Evolutionary conservation across 2,888 invertebrate genomes (phyloP), one percentile per base, ranked within the genome.

Genomic region (Drosophila lacicola): DNA sequence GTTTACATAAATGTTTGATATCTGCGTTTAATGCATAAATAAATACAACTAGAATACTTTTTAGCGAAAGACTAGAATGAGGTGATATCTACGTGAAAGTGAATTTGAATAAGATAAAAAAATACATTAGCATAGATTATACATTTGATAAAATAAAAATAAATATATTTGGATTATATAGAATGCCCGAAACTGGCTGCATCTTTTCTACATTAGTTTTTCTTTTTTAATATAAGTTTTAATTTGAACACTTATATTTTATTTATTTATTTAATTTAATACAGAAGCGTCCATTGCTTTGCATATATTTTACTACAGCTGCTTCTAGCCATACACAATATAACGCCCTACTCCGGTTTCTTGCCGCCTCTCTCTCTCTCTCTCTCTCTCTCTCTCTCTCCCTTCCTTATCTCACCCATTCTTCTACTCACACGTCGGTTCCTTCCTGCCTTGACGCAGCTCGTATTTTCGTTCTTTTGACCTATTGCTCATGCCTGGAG

Each of bases 401-500:
- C 41, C 45, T n/a, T 33, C 17, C 47, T 36, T n/a, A 44, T 39
- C 21, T 9, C 34, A 1, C 4, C 14, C 11, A 4, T n/a, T 19
- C 17, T n/a, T 9, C 13, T 2, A 11, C 5, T 11, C 10, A 3
- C 14, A 39, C 37, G 14, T 14, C 25, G 42, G 17, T 11, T 19
- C 5, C 2, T 36, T n/a, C 9, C 6, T 25, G 21, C 11, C 10
- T 14, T 54, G 41, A 36, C 54, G 44, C 29, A 17, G 34, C 55
- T n/a, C 1, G 13, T 17, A 14, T 51, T 46, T 42, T 46, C 58
- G 61, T 61, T 66, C 69, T 49, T 73, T 82, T 77, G 86, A 82
- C 86, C 70, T 67, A 80, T 69, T 60, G 62, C 13, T 34, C 29
- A 25, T 19, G 45, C 46, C 47, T 49, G 64, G 66, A 82, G 86